Base-by-base conservation (phyloP, 2,797 vertebrate genomes). In the Luscinia luscinia region DNA sequence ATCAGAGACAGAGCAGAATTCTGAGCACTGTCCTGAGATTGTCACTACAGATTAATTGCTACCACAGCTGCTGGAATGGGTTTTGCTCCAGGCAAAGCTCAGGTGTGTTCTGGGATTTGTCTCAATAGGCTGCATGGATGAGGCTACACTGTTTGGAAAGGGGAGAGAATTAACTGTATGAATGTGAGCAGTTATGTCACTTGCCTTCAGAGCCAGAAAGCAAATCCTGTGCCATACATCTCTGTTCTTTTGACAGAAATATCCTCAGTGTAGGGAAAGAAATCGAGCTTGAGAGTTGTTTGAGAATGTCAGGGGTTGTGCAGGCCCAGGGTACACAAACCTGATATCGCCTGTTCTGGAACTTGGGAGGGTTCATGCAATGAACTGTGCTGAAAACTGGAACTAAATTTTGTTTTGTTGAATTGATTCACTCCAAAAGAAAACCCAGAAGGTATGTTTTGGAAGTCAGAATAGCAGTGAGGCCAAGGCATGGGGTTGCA, bases 1-100 rank as follows among this genome's bases (percentile, higher is more conserved):
- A 94, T 87, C 89, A 87, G 63, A 87, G 36, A 41, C 23, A 59
- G 38, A 32, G 49, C 27, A 80, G 72, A 85, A 79, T 52, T 80
- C 89, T 93, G 78, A 94, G 67, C 19, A 13, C 72, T 89, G 75
- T 91, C 64, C 75, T 89, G 78, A 91, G 73, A 45, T 30, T 96
- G 91, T 93, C 95, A 91, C 78, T 87, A 64, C 32, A 77, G 57
- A 94, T 95, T 87, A 94, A 67, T 82, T 92, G 85, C 27, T 77
- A 77, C 34, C 41, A 70, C 12, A 34, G 67, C 57, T 46, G 41
- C 66, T 69, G 28, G 51, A 26, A 69, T 74, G 32, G 21, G 27
- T 62, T 90, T 85, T 85, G 34, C 70, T 61, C n/a, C n/a, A 59
- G 67, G 81, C 36, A 87, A 84, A 92, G 28, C 45, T 90, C 75